A percentile compares a stretch with the other conserved stretches of the same genome.
phyloP scores from a whole-genome alignment of 2,113 vertebrate genomes.

The Pantherophis guttatus region DNA sequence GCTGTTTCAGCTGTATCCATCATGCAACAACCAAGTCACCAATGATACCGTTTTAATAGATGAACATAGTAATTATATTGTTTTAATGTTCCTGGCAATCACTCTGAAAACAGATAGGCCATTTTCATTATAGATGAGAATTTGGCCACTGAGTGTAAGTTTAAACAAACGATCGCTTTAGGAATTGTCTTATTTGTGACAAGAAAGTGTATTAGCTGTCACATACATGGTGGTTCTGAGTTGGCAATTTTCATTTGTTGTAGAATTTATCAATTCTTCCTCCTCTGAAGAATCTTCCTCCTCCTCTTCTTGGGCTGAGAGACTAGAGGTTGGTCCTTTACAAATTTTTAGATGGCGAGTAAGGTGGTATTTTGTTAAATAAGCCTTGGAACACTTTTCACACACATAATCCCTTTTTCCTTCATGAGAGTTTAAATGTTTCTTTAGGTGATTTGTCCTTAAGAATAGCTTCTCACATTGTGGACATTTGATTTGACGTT shows the following conservation, averaged over 20 bases:
- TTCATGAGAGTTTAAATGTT: slow-evolving; percentile 96
- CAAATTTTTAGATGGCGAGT: slow-evolving; percentile 97
- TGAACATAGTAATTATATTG: slow-evolving; percentile 31
- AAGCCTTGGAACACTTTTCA: slow-evolving; percentile 96
- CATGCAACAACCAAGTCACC: slow-evolving; percentile 1
- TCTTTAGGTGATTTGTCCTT: slow-evolving; percentile 94
- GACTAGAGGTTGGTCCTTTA: slow-evolving; percentile 84
- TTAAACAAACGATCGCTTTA: slow-evolving; percentile 31
- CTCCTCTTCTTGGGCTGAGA: slow-evolving; percentile 77
- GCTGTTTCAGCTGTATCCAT: neutral
- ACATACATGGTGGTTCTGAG: slow-evolving; percentile 60
- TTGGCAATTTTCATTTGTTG: slow-evolving; percentile 67
- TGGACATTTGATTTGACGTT: slow-evolving; percentile 91
- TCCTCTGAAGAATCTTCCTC: slow-evolving; percentile 83
- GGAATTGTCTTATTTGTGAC: slow-evolving; percentile 54
- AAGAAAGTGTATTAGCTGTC: slow-evolving; percentile 58
- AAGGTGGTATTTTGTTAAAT: slow-evolving; percentile 97
- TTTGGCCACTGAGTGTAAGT: slow-evolving; percentile 26
- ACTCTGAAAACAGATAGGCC: slow-evolving; percentile 14
- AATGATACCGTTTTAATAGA: slow-evolving; percentile 27
- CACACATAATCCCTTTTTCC: slow-evolving; percentile 95
- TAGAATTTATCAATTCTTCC: slow-evolving; percentile 68
- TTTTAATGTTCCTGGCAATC: slow-evolving; percentile 21
- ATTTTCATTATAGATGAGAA: slow-evolving; percentile 13
- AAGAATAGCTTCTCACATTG: slow-evolving; percentile 95